Evolutionary conservation across 2,113 vertebrate species (phyloP), one percentile per base, ranked within the genome.

Genomic region (Spheniscus mendiculus): DNA sequence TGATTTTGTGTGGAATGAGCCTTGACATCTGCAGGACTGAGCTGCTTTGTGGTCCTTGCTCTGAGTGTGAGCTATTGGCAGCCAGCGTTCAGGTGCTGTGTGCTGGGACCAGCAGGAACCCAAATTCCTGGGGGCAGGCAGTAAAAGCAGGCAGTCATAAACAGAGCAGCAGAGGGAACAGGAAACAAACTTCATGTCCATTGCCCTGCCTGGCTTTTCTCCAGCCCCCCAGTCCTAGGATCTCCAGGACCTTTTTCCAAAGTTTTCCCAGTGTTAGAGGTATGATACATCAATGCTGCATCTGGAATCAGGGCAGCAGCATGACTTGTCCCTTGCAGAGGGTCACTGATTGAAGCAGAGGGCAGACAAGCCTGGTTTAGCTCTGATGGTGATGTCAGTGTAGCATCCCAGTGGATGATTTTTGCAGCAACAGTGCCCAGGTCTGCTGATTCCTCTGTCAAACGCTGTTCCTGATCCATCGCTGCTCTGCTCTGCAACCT

Each of bases 391-490:
- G 44, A 3, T 36, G 47, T 3, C 86, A 32, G 0, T 15, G 32
- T 9, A 67, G 61, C 10, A 22, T 16, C 29, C 32, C 25, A 11
- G 18, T 4, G 29, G 29, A 50, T 44, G n/a, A 44, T 32, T 70
- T 70, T 23, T 36, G 63, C 56, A 45, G 73, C 22, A 34, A 3
- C 42, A 32, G 34, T 21, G 27, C 32, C 14, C 77, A 7, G 3
- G 2, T 36, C 36, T 19, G 36, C 45, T 7, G 19, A 34, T 21
- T n/a, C 44, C 58, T 69, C 56, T 2, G 4, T 19, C 14, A 19
- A 13, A n/a, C 0, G 0, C 21, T 11, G 5, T 8, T 47, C 21
- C 5, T 38, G 5, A 11, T 5, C 58, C 62, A 40, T 16, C 2
- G 1, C 50, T 59, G 47, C 25, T 67, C 53, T 44, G 15, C 50